phyloP scores from a whole-genome alignment of 30 jellyfish, hydroid and myxozoan species.

The Pseudorhiza aurosa region DNA sequence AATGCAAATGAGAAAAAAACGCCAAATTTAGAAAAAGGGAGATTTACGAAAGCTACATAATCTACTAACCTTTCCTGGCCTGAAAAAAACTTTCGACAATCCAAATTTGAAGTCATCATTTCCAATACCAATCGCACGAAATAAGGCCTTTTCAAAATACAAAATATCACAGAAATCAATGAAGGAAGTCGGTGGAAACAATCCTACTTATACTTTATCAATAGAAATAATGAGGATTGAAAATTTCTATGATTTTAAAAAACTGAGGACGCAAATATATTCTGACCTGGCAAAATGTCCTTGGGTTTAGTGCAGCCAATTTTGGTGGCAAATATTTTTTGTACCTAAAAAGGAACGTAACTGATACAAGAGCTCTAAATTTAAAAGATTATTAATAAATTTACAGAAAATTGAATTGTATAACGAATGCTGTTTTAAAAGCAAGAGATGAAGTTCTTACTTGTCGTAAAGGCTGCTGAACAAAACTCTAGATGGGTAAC shows the following conservation, averaged over 20 bases:
- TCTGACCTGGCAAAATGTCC: conserved; percentile 88
- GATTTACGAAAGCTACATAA: no score
- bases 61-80: conserved; percentile 95
- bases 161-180: no score
- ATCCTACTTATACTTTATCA: no score
- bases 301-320: conserved; percentile 88
- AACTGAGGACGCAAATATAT: neutral
- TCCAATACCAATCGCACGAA: conserved; percentile 97
- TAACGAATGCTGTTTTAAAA: no score
- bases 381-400: no score
- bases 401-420: no score
- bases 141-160: conserved; percentile 85
- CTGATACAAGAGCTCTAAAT: no score
- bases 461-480: conserved; percentile 86
- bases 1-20: no score
- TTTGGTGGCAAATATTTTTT: conserved; percentile 83
- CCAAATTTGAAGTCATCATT: conserved; percentile 96
- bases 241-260: neutral
- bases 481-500: conserved; percentile 95
- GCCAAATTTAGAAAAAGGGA: no score
- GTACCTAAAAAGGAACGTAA: conserved; percentile 59
- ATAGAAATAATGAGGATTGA: no score
- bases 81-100: conserved; percentile 93
- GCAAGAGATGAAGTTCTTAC: conserved; percentile 70
- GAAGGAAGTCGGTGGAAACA: no score